Percentiles rank a stretch among this genome's conserved stretches.
phyloP scores from a whole-genome alignment of 2,797 vertebrate genomes.

The Thaleichthys pacificus region DNA sequence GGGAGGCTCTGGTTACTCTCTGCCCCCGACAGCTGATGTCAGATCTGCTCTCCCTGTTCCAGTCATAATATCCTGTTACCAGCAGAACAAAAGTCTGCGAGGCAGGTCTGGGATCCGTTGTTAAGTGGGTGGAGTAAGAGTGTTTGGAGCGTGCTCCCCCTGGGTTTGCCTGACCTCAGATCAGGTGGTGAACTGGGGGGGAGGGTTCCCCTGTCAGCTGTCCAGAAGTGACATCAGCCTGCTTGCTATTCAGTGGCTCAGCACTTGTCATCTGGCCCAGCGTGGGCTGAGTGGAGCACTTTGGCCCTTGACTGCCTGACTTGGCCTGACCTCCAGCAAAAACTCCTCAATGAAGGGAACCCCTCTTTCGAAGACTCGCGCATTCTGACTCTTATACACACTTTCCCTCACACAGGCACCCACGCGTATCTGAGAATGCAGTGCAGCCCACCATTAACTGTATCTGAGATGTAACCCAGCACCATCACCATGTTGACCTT shows the following conservation, averaged over 20 bases:
- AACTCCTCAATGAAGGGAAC: conserved; percentile 24
- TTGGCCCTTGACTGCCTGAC: conserved; percentile 48
- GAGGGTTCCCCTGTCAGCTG: conserved; percentile 56
- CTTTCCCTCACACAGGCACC: background rate
- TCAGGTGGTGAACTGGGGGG: background rate
- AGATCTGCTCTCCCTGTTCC: conserved; percentile 31
- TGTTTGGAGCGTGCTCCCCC: conserved; percentile 26
- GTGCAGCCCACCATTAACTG: background rate
- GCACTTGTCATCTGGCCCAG: conserved; percentile 40
- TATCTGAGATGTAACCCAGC: background rate
- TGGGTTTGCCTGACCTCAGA: conserved; percentile 7
- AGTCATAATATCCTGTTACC: conserved; percentile 19
- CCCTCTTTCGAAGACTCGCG: background rate
- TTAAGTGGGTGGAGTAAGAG: conserved; percentile 32
- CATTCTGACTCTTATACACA: background rate
- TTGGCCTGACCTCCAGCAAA: conserved; percentile 18
- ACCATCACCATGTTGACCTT: background rate
- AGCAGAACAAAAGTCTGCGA: background rate
- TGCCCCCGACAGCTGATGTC: conserved; percentile 29
- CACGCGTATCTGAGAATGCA: background rate
- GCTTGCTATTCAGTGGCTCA: conserved; percentile 56
- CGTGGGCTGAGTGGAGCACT: conserved; percentile 35
- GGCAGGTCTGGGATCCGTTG: conserved; percentile 11
- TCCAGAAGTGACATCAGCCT: conserved; percentile 68
- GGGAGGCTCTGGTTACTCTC: conserved; percentile 54